Percentiles rank a stretch among this genome's conserved stretches.
Conservation (phyloP, 2,888 invertebrate species). For the Pachymerium ferrugineum region DNA sequence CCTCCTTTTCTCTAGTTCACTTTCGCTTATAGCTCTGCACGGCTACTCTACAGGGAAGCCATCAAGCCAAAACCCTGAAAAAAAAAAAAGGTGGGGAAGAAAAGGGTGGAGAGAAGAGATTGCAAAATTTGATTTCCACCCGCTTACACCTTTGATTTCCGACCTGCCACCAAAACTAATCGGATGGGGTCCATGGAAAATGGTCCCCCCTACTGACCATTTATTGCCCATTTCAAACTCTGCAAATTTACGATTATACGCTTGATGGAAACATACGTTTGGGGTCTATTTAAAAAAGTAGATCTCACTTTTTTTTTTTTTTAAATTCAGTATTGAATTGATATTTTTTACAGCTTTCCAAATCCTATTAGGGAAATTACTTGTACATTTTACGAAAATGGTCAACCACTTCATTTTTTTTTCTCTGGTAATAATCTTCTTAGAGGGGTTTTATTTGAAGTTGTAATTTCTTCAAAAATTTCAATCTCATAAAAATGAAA, state of each 20-base stretch:
- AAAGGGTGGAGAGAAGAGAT: background rate
- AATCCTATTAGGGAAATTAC: too few relatives aligned
- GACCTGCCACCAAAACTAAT: slow-evolving; percentile 27
- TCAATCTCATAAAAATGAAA: too few relatives aligned
- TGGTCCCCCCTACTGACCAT: slow-evolving; percentile 13
- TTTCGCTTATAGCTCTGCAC: slow-evolving; percentile 11
- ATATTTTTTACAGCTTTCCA: too few relatives aligned
- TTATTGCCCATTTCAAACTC: slow-evolving; percentile 24
- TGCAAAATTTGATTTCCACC: slow-evolving; percentile 10
- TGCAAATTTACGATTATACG: slow-evolving; percentile 20
- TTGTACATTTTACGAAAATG: too few relatives aligned
- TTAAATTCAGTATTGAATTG: too few relatives aligned
- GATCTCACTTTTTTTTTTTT: background rate
- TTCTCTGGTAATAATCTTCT: too few relatives aligned
- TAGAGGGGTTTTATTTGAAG: too few relatives aligned
- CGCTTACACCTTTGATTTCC: slow-evolving; percentile 14
- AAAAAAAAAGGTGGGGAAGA: background rate
- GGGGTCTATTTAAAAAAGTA: slow-evolving; percentile 3
- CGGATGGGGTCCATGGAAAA: slow-evolving; percentile 19
- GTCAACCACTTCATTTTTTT: too few relatives aligned
- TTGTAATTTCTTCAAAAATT: too few relatives aligned
- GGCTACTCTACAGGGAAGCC: slow-evolving; percentile 16
- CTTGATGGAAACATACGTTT: slow-evolving; percentile 22
- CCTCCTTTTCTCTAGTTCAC: slow-evolving; percentile 19
- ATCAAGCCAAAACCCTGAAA: background rate